Conservation (phyloP, 2,888 invertebrate species). For the Sericinus montela region DNA sequence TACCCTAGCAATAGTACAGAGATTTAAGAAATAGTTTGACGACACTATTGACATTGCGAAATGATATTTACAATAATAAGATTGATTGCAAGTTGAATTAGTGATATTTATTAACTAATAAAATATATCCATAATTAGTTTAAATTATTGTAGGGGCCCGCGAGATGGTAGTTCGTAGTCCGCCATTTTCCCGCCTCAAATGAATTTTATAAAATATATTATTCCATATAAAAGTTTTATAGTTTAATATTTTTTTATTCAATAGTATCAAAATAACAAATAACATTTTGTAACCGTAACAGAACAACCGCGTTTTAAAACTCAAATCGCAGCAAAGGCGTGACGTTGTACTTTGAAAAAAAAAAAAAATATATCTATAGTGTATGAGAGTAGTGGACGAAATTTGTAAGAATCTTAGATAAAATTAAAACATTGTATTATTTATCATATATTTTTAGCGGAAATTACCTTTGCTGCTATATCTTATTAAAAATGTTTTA, state of each 20-base stretch:
- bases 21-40: conserved; percentile 7
- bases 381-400: conserved; percentile 13
- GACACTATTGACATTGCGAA: conserved; percentile 15
- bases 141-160: conserved; percentile 6
- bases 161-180: conserved; percentile 1
- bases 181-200: conserved; percentile 10
- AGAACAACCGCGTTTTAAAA: neutral
- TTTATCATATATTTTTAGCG: neutral
- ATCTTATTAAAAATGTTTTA: too few species aligned
- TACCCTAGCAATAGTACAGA: conserved; percentile 1
- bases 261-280: neutral
- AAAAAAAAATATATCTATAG: neutral
- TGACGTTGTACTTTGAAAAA: neutral
- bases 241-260: neutral
- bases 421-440: neutral
- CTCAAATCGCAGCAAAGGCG: conserved; percentile 6
- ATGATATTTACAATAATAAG: conserved; percentile 18
- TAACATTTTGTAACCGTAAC: neutral
- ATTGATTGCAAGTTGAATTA: conserved; percentile 6
- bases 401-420: conserved; percentile 4
- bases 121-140: conserved; percentile 7
- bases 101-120: conserved; percentile 14
- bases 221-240: neutral
- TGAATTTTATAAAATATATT: neutral
- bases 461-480: conserved; percentile 4